Percentiles rank a stretch among this genome's conserved stretches.
These are phyloP conservation scores for Melanotaenia boesemani DNA, from an alignment of 2,797 vertebrate genomes.

Conservation along the genomic window DNA sequence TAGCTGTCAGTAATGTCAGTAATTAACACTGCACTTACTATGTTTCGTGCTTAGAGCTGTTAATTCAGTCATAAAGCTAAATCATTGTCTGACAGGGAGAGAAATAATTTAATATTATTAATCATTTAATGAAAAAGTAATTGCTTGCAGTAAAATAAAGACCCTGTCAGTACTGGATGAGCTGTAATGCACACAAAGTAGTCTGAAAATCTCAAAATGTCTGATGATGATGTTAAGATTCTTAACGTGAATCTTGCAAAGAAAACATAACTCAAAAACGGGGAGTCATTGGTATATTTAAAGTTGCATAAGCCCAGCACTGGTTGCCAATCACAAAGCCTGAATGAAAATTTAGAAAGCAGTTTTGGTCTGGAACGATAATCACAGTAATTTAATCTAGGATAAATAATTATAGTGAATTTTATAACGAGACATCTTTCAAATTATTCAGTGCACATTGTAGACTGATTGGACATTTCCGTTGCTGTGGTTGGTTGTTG, in stretches of 20 bases:
- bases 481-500: conserved; percentile 5
- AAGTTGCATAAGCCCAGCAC: background rate
- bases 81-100: background rate
- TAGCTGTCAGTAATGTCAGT: background rate
- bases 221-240: too few relatives aligned
- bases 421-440: background rate
- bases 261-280: background rate
- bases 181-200: background rate
- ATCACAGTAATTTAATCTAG: background rate
- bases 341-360: background rate
- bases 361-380: background rate
- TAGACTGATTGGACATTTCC: background rate
- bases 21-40: background rate
- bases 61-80: background rate
- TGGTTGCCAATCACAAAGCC: background rate
- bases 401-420: background rate
- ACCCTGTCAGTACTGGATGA: background rate
- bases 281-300: background rate
- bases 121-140: background rate
- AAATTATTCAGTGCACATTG: background rate
- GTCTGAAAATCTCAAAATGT: background rate
- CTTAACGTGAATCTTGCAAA: background rate
- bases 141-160: background rate
- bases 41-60: background rate
- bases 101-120: background rate